Evolutionary conservation across 1,140 invertebrate genomes (phyloP).

Genomic region (Cheumatopsyche charites): DNA sequence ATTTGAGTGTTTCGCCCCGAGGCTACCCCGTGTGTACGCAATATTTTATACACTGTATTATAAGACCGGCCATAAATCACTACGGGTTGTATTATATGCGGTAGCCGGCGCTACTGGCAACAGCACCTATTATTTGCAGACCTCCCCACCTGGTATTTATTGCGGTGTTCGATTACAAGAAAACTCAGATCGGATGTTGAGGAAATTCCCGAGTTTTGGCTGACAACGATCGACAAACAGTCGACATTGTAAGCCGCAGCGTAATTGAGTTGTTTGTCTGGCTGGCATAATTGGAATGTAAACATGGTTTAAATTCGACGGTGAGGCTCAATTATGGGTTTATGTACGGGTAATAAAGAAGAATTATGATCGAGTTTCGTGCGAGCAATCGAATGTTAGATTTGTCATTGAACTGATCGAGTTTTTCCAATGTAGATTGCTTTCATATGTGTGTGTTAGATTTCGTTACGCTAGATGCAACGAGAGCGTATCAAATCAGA

Average conservation of each 20-base stretch:
- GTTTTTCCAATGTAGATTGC: neutral
- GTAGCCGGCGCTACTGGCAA: constrained; percentile 27
- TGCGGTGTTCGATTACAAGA: constrained; percentile 25
- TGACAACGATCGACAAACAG: neutral
- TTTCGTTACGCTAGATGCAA: neutral
- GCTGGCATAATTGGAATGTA: no score
- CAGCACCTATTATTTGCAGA: constrained; percentile 29
- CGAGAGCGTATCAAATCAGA: neutral
- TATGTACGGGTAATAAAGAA: neutral
- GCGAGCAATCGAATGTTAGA: no score
- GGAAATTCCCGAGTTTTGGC: neutral
- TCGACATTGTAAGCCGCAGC: no score
- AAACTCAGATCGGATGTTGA: neutral
- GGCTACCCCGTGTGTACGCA: constrained; percentile 19
- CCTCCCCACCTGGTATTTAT: constrained; percentile 29
- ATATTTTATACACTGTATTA: neutral
- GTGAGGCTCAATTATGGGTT: neutral
- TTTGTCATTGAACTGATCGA: neutral
- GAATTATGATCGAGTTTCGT: neutral
- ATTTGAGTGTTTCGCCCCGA: constrained; percentile 14
- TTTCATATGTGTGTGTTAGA: neutral
- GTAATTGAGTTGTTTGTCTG: no score
- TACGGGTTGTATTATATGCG: constrained; percentile 22
- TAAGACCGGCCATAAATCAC: neutral
- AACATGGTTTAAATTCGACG: no score